Conservation (phyloP, 1,140 invertebrate genomes). For the Andricus grossulariae region DNA sequence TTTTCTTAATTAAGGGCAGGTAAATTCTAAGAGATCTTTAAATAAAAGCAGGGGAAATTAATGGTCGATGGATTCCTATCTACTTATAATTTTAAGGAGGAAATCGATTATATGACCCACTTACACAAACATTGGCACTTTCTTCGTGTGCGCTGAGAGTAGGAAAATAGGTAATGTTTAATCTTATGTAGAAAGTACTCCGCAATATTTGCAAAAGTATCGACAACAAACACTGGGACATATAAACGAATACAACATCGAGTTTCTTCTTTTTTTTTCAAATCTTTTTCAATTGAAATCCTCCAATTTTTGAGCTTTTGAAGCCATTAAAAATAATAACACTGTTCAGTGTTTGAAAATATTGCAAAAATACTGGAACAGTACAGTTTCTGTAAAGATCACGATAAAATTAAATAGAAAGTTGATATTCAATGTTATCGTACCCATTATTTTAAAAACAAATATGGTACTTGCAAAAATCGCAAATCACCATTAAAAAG, state of each 20-base stretch:
- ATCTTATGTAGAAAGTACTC: constrained; percentile 8
- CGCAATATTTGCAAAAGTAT: constrained; percentile 21
- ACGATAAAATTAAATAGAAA: too few species aligned
- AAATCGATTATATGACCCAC: constrained; percentile 34
- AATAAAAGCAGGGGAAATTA: constrained; percentile 31
- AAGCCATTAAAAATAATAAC: too few species aligned
- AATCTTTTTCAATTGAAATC: too few species aligned
- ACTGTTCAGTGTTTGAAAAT: too few species aligned
- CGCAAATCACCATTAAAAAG: too few species aligned
- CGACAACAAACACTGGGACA: constrained; percentile 2
- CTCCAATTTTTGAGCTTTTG: not conserved
- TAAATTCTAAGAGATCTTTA: not conserved
- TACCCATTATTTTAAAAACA: too few species aligned
- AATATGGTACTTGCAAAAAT: too few species aligned
- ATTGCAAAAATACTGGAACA: too few species aligned
- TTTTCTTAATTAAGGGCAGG: too few species aligned
- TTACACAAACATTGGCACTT: constrained; percentile 46
- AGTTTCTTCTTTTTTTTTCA: not conserved
- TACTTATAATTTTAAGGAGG: constrained; percentile 12
- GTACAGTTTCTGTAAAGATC: too few species aligned
- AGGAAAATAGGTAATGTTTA: constrained; percentile 23
- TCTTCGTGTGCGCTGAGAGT: constrained; percentile 39
- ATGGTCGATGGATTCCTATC: constrained; percentile 13
- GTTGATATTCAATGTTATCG: too few species aligned
- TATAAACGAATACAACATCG: constrained; percentile 23